Evolutionary conservation across 2,797 vertebrate genomes (phyloP).

Genomic region (Acomys russatus): DNA sequence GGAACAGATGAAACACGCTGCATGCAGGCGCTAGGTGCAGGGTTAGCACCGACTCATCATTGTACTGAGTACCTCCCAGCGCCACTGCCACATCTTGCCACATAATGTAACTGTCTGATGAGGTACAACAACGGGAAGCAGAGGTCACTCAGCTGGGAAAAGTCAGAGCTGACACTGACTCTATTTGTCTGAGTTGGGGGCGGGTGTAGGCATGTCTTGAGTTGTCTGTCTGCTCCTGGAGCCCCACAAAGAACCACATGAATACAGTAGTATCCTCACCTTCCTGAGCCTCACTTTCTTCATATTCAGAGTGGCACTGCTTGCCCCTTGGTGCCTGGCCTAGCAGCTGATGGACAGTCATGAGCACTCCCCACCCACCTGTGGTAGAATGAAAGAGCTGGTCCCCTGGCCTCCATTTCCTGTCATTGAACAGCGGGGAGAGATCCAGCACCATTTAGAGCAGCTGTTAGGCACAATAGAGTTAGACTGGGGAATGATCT

Average conservation of each 20-base stretch:
- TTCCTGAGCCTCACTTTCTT: neutral
- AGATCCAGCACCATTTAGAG: too few species aligned
- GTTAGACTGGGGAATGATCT: fast-evolving
- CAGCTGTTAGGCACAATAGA: neutral
- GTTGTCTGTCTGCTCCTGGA: neutral
- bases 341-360: fast-evolving
- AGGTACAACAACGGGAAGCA: fast-evolving
- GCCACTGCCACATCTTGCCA: too few species aligned
- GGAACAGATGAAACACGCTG: too few species aligned
- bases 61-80: neutral
- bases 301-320: neutral
- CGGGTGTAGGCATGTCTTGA: neutral
- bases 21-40: neutral
- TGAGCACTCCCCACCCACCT: fast-evolving
- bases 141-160: neutral
- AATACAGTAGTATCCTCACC: fast-evolving
- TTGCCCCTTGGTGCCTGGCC: fast-evolving
- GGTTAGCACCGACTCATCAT: neutral
- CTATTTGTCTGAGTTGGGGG: too few species aligned
- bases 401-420: neutral
- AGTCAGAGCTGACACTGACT: neutral
- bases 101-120: fast-evolving
- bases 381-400: fast-evolving
- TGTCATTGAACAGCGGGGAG: too few species aligned
- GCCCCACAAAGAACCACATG: too few species aligned